Conservation (phyloP, 2,888 invertebrate genomes). For the Branchinecta sandiegonensis region DNA sequence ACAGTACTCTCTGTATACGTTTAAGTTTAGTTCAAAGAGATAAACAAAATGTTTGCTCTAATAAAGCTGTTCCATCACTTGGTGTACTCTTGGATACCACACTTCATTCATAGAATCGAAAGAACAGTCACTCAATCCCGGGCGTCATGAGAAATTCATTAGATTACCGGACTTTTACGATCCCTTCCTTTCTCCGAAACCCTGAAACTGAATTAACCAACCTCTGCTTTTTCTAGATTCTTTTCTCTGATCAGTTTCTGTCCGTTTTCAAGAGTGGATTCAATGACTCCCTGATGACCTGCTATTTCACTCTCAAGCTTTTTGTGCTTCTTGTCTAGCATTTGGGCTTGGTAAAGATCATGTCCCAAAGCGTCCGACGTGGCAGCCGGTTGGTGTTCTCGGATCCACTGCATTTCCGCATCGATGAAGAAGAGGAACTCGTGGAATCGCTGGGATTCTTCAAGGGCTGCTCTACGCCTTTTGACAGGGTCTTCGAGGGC, state of each 20-base stretch:
- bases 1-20: too few relatives aligned
- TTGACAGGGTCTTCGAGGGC: slow-evolving; percentile 56
- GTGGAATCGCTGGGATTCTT: slow-evolving; percentile 69
- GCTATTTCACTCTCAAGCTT: slow-evolving; percentile 78
- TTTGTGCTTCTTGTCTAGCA: slow-evolving; percentile 79
- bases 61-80: too few relatives aligned
- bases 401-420: slow-evolving; percentile 87
- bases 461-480: slow-evolving; percentile 56
- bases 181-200: too few relatives aligned
- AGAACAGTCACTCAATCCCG: too few relatives aligned
- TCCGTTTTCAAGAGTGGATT: slow-evolving; percentile 66
- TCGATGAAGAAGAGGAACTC: slow-evolving; percentile 87
- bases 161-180: too few relatives aligned
- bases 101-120: too few relatives aligned
- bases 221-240: slow-evolving; percentile 66
- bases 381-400: slow-evolving; percentile 69
- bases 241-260: slow-evolving; percentile 52
- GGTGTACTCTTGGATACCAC: too few relatives aligned
- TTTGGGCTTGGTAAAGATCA: slow-evolving; percentile 82
- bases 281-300: slow-evolving; percentile 70
- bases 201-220: slow-evolving; percentile 30
- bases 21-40: too few relatives aligned
- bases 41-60: too few relatives aligned
- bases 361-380: slow-evolving; percentile 58
- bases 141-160: too few relatives aligned